Evolutionary conservation across 2,797 vertebrate genomes (phyloP).

Genomic region (Siniperca scherzeri): DNA sequence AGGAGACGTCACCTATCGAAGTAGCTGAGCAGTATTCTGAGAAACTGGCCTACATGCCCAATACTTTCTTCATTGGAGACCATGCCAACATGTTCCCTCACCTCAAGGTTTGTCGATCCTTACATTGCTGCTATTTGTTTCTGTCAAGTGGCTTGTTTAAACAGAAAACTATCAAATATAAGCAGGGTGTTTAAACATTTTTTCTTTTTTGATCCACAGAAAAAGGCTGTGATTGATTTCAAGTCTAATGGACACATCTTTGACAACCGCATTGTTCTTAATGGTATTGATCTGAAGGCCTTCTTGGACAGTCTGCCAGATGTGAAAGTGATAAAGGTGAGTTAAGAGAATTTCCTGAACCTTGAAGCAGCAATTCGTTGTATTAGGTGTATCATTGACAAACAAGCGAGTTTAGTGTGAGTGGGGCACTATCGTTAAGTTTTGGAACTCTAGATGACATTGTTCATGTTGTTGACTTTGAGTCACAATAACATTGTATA

Average conservation of each 20-base stretch:
- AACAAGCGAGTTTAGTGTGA: background rate
- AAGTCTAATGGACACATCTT: slow-evolving; percentile 99
- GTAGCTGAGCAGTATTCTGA: slow-evolving; percentile 98
- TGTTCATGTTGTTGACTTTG: background rate
- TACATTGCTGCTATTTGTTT: background rate
- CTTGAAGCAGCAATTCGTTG: background rate
- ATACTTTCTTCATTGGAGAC: slow-evolving; percentile 99
- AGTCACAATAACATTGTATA: background rate
- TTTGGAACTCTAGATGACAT: background rate
- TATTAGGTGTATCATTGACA: background rate
- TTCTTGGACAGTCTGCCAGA: slow-evolving; percentile 98
- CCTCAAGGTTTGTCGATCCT: slow-evolving; percentile 90
- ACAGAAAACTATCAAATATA: background rate
- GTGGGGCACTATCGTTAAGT: background rate
- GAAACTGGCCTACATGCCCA: slow-evolving; percentile 98
- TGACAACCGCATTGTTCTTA: slow-evolving; percentile 98
- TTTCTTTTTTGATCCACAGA: slow-evolving; percentile 81
- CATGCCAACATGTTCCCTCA: slow-evolving; percentile 99
- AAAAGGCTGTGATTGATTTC: slow-evolving; percentile 99
- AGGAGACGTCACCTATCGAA: slow-evolving; percentile 96
- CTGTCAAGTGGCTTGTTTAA: background rate
- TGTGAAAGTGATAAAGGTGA: slow-evolving; percentile 98
- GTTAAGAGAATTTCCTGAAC: slow-evolving; percentile 29
- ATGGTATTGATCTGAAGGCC: slow-evolving; percentile 98
- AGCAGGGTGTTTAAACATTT: background rate